Evolutionary conservation across 2,888 invertebrate genomes (phyloP).

Genomic region (Hyalella azteca): DNA sequence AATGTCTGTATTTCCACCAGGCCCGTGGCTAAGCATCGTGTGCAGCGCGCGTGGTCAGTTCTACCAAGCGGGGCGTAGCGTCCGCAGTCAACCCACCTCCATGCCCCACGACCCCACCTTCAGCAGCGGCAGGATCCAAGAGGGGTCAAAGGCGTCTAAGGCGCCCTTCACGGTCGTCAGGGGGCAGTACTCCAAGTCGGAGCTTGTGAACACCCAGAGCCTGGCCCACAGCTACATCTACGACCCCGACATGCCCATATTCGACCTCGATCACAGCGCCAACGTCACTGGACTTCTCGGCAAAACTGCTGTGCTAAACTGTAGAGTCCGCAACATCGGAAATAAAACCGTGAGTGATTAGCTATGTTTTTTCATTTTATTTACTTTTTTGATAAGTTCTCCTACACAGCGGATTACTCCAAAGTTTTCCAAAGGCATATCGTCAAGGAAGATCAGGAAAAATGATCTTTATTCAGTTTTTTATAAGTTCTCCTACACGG

Average conservation of each 20-base stretch:
- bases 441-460: too few relatives aligned
- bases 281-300: constrained; percentile 52
- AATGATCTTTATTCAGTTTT: too few relatives aligned
- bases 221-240: constrained; percentile 39
- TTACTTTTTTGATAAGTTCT: too few relatives aligned
- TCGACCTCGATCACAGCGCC: constrained; percentile 44
- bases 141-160: neutral
- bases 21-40: neutral
- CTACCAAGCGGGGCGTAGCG: neutral
- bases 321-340: constrained; percentile 51
- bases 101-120: neutral
- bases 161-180: constrained; percentile 15
- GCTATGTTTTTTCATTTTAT: too few relatives aligned
- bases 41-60: neutral
- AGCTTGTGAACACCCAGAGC: constrained; percentile 34
- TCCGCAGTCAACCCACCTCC: neutral
- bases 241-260: constrained; percentile 44
- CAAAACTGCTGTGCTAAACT: constrained; percentile 53
- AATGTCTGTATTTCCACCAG: neutral
- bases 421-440: too few relatives aligned
- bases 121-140: neutral
- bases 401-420: too few relatives aligned
- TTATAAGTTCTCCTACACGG: too few relatives aligned
- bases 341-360: constrained; percentile 50
- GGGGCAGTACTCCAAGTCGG: constrained; percentile 35